Evolutionary conservation across 2,888 invertebrate genomes (phyloP).

Genomic region (Oscheius onirici): DNA sequence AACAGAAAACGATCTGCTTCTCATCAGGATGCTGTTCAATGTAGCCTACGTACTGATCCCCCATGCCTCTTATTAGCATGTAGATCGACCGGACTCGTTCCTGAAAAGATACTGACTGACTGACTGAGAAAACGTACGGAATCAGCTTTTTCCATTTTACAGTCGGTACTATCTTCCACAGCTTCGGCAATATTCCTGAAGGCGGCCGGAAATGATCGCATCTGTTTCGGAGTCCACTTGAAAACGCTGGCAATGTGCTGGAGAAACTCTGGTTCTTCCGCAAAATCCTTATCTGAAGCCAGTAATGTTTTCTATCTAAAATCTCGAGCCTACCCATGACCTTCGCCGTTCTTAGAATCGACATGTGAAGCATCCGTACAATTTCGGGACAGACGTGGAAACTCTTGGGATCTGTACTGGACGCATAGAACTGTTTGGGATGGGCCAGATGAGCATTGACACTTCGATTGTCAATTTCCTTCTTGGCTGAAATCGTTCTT

Average conservation of each 20-base stretch:
- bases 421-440: conserved; percentile 1
- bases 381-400: conserved; percentile 57
- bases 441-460: conserved; percentile 21
- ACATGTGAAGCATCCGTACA: conserved; percentile 47
- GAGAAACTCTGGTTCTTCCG: conserved; percentile 21
- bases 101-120: conserved; percentile 6
- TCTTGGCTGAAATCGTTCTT: not conserved
- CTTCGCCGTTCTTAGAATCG: conserved; percentile 47
- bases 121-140: not conserved
- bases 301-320: not conserved
- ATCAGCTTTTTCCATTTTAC: not conserved
- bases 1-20: conserved; percentile 22
- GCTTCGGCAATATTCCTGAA: conserved; percentile 4
- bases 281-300: conserved; percentile 3
- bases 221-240: conserved; percentile 28
- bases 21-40: not conserved
- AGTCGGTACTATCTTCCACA: conserved; percentile 21
- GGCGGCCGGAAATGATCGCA: conserved; percentile 24
- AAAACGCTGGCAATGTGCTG: conserved; percentile 12
- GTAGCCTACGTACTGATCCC: conserved; percentile 11
- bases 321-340: conserved; percentile 39
- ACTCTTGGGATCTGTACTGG: conserved; percentile 4
- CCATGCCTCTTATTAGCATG: conserved; percentile 19
- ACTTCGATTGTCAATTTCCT: conserved; percentile 14
- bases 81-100: conserved; percentile 21